Evolutionary conservation across 2,797 vertebrate genomes (phyloP).

Genomic region (Macropodus opercularis): DNA sequence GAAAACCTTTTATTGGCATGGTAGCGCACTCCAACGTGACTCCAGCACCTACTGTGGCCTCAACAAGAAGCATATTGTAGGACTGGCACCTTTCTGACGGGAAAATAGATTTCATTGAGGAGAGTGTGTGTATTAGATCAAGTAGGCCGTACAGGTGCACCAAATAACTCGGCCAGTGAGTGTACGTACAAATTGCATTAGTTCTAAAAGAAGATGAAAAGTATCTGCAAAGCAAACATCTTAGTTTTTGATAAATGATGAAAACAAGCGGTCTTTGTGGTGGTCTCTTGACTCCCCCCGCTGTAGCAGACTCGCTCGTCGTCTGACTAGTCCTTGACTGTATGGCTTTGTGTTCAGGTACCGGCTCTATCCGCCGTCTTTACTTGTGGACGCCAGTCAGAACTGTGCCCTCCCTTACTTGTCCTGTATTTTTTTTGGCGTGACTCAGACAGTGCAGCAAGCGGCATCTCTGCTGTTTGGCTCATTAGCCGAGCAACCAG

Average conservation of each 20-base stretch:
- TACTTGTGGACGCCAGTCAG: conserved; percentile 23
- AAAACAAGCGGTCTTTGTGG: conserved; percentile 53
- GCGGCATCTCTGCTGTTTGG: conserved; percentile 28
- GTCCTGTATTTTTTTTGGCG: conserved; percentile 25
- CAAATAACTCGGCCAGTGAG: too few species aligned
- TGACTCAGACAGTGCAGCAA: conserved; percentile 30
- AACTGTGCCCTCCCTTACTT: conserved; percentile 17
- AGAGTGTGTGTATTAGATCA: too few species aligned
- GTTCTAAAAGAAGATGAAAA: conserved; percentile 5
- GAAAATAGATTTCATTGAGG: too few species aligned
- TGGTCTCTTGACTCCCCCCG: conserved; percentile 57
- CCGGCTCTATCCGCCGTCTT: conserved; percentile 26
- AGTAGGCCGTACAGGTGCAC: too few species aligned
- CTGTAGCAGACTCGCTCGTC: conserved; percentile 37
- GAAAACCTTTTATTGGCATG: too few species aligned
- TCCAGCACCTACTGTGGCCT: too few species aligned
- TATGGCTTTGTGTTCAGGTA: conserved; percentile 38
- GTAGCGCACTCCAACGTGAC: too few species aligned
- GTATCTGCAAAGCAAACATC: background rate
- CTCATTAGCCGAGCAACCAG: conserved; percentile 32
- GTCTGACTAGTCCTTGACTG: conserved; percentile 21
- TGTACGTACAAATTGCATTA: too few species aligned
- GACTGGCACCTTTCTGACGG: too few species aligned
- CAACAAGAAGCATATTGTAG: too few species aligned
- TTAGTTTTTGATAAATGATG: conserved; percentile 70